Percentiles rank a stretch among this genome's conserved stretches.
phyloP scores from a whole-genome alignment of 2,888 invertebrate species.

The Cerastoderma edule region DNA sequence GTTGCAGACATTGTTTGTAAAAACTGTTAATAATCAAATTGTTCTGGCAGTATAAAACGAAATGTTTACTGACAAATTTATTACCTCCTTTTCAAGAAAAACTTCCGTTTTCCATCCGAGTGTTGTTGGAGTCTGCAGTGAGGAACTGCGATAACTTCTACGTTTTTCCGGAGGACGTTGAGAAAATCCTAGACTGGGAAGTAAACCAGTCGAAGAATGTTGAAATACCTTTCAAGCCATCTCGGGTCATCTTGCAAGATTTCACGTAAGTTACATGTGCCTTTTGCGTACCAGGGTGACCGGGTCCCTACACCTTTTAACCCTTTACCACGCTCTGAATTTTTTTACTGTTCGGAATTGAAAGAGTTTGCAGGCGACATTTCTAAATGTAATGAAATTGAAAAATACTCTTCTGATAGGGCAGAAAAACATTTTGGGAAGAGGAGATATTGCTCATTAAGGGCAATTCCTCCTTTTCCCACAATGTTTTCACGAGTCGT shows the following conservation, averaged over 20 bases:
- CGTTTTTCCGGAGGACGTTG: constrained; percentile 90
- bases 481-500: too few relatives aligned
- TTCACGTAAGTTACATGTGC: constrained; percentile 89
- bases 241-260: constrained; percentile 95
- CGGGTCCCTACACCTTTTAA: too few relatives aligned
- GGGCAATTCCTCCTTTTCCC: too few relatives aligned
- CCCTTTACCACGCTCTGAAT: too few relatives aligned
- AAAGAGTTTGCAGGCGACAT: too few relatives aligned
- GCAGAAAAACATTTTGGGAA: too few relatives aligned
- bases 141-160: constrained; percentile 98
- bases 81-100: constrained; percentile 69
- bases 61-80: too few relatives aligned
- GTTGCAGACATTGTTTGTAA: neutral
- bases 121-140: constrained; percentile 97
- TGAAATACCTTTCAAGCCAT: constrained; percentile 98
- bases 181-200: constrained; percentile 95
- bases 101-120: constrained; percentile 95
- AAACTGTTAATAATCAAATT: neutral
- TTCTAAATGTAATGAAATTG: too few relatives aligned
- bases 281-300: too few relatives aligned
- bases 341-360: too few relatives aligned
- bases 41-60: neutral
- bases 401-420: too few relatives aligned
- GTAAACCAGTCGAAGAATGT: constrained; percentile 89
- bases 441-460: too few relatives aligned